Evolutionary conservation across 2,113 vertebrate species (phyloP).

Genomic region (Abramis brama): DNA sequence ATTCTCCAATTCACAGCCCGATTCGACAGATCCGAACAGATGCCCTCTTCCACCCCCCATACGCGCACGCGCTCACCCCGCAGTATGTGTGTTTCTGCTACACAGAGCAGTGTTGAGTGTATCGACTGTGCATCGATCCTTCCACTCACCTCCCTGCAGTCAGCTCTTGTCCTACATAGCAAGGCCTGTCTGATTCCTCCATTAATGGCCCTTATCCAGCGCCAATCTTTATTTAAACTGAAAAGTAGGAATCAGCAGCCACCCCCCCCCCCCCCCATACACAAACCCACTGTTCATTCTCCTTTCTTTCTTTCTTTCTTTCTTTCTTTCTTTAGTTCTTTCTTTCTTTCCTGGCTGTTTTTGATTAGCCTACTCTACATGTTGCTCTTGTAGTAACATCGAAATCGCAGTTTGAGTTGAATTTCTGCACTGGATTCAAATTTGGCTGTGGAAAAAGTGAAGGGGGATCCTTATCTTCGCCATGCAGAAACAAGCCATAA

Average conservation of each 20-base stretch:
- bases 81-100: conserved; percentile 50
- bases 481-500: conserved; percentile 77
- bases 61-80: conserved; percentile 53
- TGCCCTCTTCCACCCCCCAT: conserved; percentile 49
- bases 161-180: conserved; percentile 84
- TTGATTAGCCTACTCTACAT: neutral
- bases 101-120: conserved; percentile 78
- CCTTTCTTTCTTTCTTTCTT: neutral
- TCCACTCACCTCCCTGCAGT: conserved; percentile 83
- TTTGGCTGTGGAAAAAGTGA: conserved; percentile 66
- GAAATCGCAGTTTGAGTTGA: neutral
- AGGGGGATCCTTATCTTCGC: conserved; percentile 73
- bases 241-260: conserved; percentile 84
- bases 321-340: neutral
- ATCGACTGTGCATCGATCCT: conserved; percentile 82
- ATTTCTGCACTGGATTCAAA: neutral
- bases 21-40: conserved; percentile 57
- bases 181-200: conserved; percentile 82
- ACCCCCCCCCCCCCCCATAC: conserved; percentile 62
- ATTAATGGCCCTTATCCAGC: conserved; percentile 85
- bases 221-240: conserved; percentile 86
- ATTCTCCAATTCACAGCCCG: conserved; percentile 26
- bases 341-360: neutral
- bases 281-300: neutral
- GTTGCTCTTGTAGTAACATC: neutral